phyloP scores from a whole-genome alignment of 2,113 vertebrate genomes.

The Baryphthengus martii region DNA sequence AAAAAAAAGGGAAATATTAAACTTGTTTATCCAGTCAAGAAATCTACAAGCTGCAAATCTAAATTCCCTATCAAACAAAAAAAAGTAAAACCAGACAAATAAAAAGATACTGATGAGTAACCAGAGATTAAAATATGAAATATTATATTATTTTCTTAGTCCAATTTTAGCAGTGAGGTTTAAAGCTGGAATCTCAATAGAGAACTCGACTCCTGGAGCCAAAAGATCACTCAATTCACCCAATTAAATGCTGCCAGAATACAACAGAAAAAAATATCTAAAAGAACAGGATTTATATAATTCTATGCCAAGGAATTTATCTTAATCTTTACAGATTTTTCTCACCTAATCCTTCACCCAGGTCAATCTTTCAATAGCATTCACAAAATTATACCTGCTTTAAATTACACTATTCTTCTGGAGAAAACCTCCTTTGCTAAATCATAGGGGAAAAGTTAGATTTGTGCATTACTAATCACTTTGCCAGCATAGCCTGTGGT shows the following conservation, averaged over 20 bases:
- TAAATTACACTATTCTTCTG: background rate
- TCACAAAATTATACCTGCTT: background rate
- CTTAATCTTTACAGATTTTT: background rate
- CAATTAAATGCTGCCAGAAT: background rate
- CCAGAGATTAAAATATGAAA: background rate
- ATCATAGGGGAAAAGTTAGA: background rate
- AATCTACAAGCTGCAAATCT: accelerated
- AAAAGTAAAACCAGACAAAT: background rate
- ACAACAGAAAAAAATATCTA: background rate
- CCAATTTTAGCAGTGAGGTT: background rate
- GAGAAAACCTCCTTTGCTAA: background rate
- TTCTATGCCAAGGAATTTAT: background rate
- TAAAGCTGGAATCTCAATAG: background rate
- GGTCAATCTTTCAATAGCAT: background rate
- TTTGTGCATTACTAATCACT: background rate
- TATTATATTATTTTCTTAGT: background rate
- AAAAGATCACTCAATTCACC: background rate
- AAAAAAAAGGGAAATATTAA: background rate
- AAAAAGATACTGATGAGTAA: background rate
- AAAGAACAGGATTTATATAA: background rate
- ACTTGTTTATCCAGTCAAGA: background rate
- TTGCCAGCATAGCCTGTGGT: background rate
- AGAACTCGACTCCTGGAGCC: background rate
- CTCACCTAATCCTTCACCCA: background rate
- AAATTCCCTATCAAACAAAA: background rate